Percentiles rank a stretch among this genome's conserved stretches.
Conservation (phyloP, 1,140 invertebrate species). For the Euwallacea similis region DNA sequence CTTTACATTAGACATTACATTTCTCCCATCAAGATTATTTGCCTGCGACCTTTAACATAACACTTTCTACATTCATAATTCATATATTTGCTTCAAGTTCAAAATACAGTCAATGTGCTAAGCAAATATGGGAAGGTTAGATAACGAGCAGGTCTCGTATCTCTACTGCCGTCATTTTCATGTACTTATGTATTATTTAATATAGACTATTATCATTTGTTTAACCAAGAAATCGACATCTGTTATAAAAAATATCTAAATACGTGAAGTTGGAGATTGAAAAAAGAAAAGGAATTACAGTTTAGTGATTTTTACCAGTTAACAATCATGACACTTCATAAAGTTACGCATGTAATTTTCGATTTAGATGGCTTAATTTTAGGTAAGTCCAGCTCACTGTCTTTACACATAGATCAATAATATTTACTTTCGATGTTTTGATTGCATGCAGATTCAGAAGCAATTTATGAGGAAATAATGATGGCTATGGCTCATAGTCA, state of each 20-base stretch:
- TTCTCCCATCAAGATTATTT: no score
- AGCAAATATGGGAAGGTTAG: no score
- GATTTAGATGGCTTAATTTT: slow-evolving; percentile 10
- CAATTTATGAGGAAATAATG: slow-evolving; percentile 3
- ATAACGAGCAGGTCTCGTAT: no score
- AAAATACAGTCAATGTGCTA: no score
- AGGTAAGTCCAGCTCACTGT: neutral
- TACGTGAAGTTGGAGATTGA: neutral
- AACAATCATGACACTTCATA: no score
- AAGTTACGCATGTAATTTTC: slow-evolving; percentile 7
- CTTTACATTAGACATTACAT: no score
- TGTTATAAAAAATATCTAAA: neutral
- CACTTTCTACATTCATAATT: no score
- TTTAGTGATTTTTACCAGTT: neutral
- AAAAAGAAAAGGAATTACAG: neutral
- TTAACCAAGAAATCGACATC: neutral
- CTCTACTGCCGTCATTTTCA: neutral
- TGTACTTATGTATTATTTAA: neutral
- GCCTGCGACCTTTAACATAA: no score
- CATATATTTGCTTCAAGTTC: no score
- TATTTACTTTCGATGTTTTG: neutral
- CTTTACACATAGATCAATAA: neutral
- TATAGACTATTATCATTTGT: neutral
- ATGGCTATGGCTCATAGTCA: neutral
- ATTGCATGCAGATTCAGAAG: neutral